phyloP scores from a whole-genome alignment of 2,888 invertebrate genomes.

The Erebia palarica region DNA sequence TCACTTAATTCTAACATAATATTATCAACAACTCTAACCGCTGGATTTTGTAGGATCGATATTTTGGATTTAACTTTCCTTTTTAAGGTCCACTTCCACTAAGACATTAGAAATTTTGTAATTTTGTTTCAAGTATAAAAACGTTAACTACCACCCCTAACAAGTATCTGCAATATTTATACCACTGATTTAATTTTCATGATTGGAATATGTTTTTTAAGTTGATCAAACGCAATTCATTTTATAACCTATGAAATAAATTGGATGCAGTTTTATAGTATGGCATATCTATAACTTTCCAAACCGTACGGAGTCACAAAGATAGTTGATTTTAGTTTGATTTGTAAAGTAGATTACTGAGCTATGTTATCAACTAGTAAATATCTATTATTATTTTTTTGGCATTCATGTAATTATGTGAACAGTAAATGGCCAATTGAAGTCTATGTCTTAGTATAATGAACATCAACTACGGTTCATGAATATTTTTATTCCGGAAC shows the following conservation, averaged over 20 bases:
- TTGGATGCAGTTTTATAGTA: neutral
- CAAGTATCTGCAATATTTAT: neutral
- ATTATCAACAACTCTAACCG: no score
- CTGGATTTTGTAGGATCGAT: no score
- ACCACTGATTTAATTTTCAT: neutral
- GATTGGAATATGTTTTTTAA: slow-evolving; percentile 1
- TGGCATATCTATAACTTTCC: neutral
- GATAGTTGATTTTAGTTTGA: neutral
- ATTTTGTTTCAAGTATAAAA: no score
- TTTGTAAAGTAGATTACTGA: neutral
- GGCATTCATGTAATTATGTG: no score
- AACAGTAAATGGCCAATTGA: no score
- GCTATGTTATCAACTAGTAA: neutral
- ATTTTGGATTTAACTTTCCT: no score
- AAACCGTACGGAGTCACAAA: neutral
- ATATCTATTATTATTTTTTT: no score
- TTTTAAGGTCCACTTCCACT: no score
- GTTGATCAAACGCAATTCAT: neutral
- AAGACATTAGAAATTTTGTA: no score
- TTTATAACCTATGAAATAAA: neutral
- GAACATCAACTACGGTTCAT: neutral
- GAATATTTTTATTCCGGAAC: neutral
- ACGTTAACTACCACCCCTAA: no score
- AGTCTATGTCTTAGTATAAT: no score
- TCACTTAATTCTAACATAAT: no score